phyloP scores from a whole-genome alignment of 1,140 invertebrate species.

The Drosophila elegans region DNA sequence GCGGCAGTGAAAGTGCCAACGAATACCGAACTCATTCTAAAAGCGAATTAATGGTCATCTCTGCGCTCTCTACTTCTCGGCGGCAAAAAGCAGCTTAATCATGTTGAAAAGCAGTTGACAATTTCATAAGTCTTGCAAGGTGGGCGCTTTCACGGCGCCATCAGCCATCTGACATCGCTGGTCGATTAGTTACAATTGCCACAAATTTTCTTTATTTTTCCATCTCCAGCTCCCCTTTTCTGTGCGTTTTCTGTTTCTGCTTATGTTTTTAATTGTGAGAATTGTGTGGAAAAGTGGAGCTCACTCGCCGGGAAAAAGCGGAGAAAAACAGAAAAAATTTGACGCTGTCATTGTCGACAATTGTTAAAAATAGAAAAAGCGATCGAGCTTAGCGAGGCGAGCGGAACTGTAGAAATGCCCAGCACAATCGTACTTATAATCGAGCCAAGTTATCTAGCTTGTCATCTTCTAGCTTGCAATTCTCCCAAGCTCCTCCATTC shows the following conservation, averaged over 20 bases:
- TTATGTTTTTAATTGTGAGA: constrained; percentile 78
- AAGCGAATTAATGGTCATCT: constrained; percentile 67
- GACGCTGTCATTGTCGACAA: constrained; percentile 75
- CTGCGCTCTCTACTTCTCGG: constrained; percentile 18
- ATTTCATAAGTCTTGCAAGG: constrained; percentile 74
- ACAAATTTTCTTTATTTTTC: constrained; percentile 65
- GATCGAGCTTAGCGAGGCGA: constrained; percentile 45
- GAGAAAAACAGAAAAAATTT: constrained; percentile 52
- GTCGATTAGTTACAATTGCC: constrained; percentile 82
- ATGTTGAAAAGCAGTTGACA: constrained; percentile 79
- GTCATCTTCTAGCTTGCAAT: constrained; percentile 13
- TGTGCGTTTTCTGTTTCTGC: constrained; percentile 61
- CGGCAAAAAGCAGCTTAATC: constrained; percentile 64
- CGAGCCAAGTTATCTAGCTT: constrained; percentile 7
- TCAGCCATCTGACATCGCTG: constrained; percentile 40
- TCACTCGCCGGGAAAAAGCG: constrained; percentile 44
- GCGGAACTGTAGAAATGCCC: constrained; percentile 1
- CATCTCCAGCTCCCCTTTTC: constrained; percentile 15
- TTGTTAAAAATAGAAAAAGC: constrained; percentile 57
- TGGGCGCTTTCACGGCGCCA: constrained; percentile 77
- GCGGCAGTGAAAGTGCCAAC: constrained; percentile 58
- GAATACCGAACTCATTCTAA: constrained; percentile 56
- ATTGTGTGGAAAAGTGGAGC: constrained; percentile 70
- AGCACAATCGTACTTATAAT: constrained; percentile 4
- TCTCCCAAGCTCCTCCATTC: constrained; percentile 46